Evolutionary conservation across 2,888 invertebrate genomes (phyloP), one percentile per base, ranked within the genome.

Genomic region (Actias luna): DNA sequence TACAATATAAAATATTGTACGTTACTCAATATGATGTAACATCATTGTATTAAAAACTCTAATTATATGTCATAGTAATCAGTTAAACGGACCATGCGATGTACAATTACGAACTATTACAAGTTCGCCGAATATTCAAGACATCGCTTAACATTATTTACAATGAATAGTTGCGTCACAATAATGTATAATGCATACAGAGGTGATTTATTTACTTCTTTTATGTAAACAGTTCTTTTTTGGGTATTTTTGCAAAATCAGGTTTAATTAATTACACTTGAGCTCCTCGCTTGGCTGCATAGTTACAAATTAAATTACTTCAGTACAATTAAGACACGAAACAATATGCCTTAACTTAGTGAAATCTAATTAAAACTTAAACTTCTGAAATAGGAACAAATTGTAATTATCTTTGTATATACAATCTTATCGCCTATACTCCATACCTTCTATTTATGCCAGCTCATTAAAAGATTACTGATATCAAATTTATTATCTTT

Each of bases 71-170:
- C 55, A n/a, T 55, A 55, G 29, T 46, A 46, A 8, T 29, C 14
- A 29, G 55, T 55, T 29, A 29, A 29, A 55, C 29, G 55, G 29
- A 29, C 8, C 55, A n/a, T 55, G 29, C 55, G 16, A n/a, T 55
- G 29, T 55, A 55, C 29, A 55, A 55, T 55, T 55, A 55, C 29
- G 5, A 55, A 29, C 29, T 16, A 55, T 55, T 55, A 55, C n/a
- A 5, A 55, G 16, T n/a, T 29, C 4, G 55, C n/a, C 2, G 4
- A 52, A 27, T 52, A 52, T 52, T 27, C 12, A 55, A 55, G 29
- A 27, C n/a, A 55, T 29, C 55, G 7, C 3, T 55, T 50, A 25
- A 29, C n/a, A n/a, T n/a, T 55, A 10, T n/a, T 16, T 55, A 55
- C n/a, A 55, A 1, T 29, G n/a, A 29, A n/a, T 29, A 29, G n/a